Base-by-base conservation (phyloP, 2,113 vertebrate species). In the Paraplagusia blochii region DNA sequence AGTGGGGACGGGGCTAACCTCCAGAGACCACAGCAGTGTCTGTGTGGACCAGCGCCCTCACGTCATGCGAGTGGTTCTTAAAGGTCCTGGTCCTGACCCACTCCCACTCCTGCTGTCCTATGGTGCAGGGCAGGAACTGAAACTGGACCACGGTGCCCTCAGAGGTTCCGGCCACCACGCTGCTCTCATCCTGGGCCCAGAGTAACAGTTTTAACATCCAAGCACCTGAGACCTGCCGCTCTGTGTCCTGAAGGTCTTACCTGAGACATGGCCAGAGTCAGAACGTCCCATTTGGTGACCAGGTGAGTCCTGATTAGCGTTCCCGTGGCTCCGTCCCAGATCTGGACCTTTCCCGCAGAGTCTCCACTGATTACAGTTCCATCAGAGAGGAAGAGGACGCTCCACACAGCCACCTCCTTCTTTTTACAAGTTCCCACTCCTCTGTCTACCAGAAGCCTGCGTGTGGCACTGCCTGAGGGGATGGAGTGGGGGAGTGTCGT, bases 51-150 rank as follows among this genome's bases (percentile, higher is more conserved):
- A 98, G 91, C 0, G 93, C 88, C 17, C 93, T 86, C 60, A 99
- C 94, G 0, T 98, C 97, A 0, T 98, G 97, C 0, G 93, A 92
- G 84, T 98, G 95, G 77, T 92, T 88, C 73, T 93, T 94, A 66
- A 98, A 97, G 0, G 93, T 95, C 55, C 93, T 93, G 0, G 96
- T 98, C 52, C 90, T 76, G 64, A 96, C 87, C 97, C 96, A 98
- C 61, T 91, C 90, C 40, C 85, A 89, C 40, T 93, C 90, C 6
- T 61, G 69, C 63, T 89, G 84, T 11, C 58, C 89, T 53, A 88
- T 49, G 45, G 76, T 84, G 58, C 90, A 44, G 0, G 91, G 80
- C 34, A 99, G 53, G 79, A 92, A 89, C 90, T 99, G 95, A 58
- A 98, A 93, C 83, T 98, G 95, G 77, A 93, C 81, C 1, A 97